A percentile compares a stretch with the other conserved stretches of the same genome.
Conservation (phyloP, 2,888 invertebrate genomes). For the Habrosyne pyritoides region DNA sequence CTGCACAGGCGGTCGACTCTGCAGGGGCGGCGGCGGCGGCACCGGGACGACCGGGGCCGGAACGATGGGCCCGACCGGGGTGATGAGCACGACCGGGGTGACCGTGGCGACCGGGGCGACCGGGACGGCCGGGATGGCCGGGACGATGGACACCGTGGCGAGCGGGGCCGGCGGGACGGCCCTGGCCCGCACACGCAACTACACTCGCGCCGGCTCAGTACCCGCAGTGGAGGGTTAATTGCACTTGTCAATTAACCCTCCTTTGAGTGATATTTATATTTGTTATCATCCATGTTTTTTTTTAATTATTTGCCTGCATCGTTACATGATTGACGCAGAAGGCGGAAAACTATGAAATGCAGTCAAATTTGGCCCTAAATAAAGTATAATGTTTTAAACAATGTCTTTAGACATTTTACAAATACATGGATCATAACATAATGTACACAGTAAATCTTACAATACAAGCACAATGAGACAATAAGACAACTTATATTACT, state of each 20-base stretch:
- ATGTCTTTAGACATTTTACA: no score
- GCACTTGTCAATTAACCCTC: conserved; percentile 61
- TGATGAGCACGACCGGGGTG: neutral
- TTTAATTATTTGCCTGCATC: neutral
- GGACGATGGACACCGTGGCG: conserved; percentile 19
- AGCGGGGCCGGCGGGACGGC: conserved; percentile 49
- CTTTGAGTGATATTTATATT: conserved; percentile 20
- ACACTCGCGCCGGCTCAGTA: conserved; percentile 66
- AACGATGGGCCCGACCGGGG: conserved; percentile 49
- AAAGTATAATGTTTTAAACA: no score
- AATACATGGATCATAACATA: neutral
- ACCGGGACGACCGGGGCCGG: conserved; percentile 4
- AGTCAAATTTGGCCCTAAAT: neutral
- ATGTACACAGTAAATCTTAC: neutral
- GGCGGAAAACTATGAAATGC: no score
- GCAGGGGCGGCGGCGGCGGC: conserved; percentile 30
- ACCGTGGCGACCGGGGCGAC: conserved; percentile 16
- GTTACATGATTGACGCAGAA: no score
- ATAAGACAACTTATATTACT: conserved; percentile 14
- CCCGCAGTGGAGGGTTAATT: conserved; percentile 57
- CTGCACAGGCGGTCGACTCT: conserved; percentile 34
- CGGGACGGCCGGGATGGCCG: conserved; percentile 22
- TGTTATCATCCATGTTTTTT: conserved; percentile 7
- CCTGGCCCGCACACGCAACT: conserved; percentile 63
- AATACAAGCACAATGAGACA: neutral